phyloP scores from a whole-genome alignment of 2,113 vertebrate genomes.

The Heptranchias perlo region DNA sequence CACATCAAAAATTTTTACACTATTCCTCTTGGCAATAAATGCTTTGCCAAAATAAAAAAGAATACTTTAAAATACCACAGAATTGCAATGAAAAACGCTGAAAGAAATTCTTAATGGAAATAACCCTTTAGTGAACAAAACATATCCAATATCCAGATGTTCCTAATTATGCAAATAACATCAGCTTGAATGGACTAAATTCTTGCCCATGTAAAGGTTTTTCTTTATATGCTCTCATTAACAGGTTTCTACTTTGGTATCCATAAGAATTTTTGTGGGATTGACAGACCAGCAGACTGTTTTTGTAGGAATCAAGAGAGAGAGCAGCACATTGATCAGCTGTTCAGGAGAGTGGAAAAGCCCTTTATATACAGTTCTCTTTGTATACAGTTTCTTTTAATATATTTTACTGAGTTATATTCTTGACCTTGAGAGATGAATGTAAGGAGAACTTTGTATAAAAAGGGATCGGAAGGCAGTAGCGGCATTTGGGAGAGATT shows the following conservation, averaged over 20 bases:
- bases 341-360: neutral
- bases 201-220: neutral
- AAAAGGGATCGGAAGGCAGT: neutral
- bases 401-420: neutral
- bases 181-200: neutral
- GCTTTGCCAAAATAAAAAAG: neutral
- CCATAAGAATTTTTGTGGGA: neutral
- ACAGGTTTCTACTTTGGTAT: neutral
- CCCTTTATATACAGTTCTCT: neutral
- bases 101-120: neutral
- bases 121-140: neutral
- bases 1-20: neutral
- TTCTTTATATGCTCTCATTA: neutral
- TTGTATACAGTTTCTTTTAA: neutral
- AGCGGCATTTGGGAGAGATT: neutral
- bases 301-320: neutral
- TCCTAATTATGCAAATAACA: neutral
- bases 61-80: constrained; percentile 5
- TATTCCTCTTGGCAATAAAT: neutral
- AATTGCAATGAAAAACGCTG: neutral
- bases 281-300: neutral
- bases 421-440: neutral
- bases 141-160: neutral
- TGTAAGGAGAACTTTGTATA: neutral
- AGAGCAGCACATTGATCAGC: neutral